A percentile compares a stretch with the other conserved stretches of the same genome.
These are phyloP conservation scores for Eucera pruinosa DNA, from an alignment of 2,888 invertebrate genomes.

Conservation along the genomic window DNA sequence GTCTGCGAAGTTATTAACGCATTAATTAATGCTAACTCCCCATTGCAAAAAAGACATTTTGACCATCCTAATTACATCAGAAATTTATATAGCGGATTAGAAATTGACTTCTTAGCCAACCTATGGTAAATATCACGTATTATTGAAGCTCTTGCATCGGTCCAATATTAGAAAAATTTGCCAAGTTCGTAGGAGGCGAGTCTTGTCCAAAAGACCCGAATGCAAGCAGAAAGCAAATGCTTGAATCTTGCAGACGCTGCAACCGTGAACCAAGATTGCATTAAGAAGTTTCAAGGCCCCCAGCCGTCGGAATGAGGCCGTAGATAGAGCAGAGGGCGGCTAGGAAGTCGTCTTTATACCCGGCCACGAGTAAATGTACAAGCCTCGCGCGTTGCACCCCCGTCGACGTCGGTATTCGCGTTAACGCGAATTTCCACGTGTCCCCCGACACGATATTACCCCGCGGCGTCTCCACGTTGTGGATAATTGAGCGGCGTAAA, in stretches of 20 bases:
- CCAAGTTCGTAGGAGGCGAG: no score
- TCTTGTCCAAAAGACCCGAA: no score
- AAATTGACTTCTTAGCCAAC: no score
- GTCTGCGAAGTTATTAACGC: no score
- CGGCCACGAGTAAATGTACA: slow-evolving; percentile 24
- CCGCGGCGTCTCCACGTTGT: slow-evolving; percentile 33
- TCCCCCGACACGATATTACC: slow-evolving; percentile 55
- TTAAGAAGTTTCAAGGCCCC: slow-evolving; percentile 22
- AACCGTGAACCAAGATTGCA: neutral
- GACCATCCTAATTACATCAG: no score
- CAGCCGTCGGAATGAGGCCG: slow-evolving; percentile 22
- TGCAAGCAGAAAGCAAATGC: neutral
- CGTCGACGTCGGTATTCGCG: slow-evolving; percentile 53
- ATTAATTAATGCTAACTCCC: no score
- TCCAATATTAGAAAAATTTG: no score
- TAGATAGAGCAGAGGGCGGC: neutral
- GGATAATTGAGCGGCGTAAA: slow-evolving; percentile 68
- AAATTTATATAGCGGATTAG: no score
- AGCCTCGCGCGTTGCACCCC: slow-evolving; percentile 8
- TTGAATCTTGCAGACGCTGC: no score
- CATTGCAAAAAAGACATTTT: no score
- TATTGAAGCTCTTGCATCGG: no score
- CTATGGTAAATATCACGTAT: no score
- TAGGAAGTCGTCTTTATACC: slow-evolving; percentile 22
- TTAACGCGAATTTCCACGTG: slow-evolving; percentile 59